phyloP scores from a whole-genome alignment of 2,888 invertebrate genomes.

The Chironomus tentans region DNA sequence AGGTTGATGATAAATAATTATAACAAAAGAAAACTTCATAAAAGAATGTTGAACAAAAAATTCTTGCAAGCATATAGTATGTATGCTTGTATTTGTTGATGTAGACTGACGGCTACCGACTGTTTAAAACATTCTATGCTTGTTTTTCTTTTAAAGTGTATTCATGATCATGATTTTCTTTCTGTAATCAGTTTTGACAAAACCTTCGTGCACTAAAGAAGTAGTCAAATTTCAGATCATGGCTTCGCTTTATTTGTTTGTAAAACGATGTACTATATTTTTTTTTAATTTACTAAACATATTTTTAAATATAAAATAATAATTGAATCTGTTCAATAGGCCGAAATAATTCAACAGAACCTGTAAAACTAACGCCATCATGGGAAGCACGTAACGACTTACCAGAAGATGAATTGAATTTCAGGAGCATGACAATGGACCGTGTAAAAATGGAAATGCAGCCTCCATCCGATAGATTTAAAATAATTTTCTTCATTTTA shows the following conservation, averaged over 20 bases:
- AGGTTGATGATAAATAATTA: too few relatives aligned
- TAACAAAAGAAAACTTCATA: too few relatives aligned
- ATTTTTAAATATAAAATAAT: not conserved
- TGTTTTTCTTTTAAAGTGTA: too few relatives aligned
- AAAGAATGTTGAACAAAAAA: too few relatives aligned
- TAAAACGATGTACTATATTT: not conserved
- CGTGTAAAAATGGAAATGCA: conserved; percentile 60
- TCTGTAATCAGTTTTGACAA: not conserved
- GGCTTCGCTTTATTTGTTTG: not conserved
- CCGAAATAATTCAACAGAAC: conserved; percentile 43
- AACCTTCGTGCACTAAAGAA: not conserved
- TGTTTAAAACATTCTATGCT: too few relatives aligned
- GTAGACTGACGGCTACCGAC: too few relatives aligned
- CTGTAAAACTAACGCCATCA: conserved; percentile 75
- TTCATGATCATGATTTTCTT: not conserved
- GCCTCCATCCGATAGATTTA: conserved; percentile 68
- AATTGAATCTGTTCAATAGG: not conserved
- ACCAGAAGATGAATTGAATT: conserved; percentile 74
- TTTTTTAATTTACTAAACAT: not conserved
- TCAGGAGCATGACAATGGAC: conserved; percentile 61
- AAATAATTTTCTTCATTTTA: conserved; percentile 79
- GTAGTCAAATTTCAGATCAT: not conserved
- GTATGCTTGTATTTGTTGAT: too few relatives aligned
- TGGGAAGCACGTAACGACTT: conserved; percentile 73
- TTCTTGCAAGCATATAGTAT: too few relatives aligned